These are phyloP conservation scores for Cheilosia impressa DNA, from an alignment of 2,888 invertebrate genomes.

Conservation along the genomic window DNA sequence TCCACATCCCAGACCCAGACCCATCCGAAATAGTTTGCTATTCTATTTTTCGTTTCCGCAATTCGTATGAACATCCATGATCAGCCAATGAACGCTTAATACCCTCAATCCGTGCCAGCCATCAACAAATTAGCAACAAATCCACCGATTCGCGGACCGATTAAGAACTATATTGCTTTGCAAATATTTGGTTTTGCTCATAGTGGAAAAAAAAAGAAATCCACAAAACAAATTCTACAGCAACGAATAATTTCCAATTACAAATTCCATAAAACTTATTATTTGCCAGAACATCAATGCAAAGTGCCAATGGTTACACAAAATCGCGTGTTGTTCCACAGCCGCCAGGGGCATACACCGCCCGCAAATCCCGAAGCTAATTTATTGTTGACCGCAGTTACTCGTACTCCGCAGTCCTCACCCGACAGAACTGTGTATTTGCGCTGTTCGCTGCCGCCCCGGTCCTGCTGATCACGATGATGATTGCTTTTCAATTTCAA, in stretches of 20 bases:
- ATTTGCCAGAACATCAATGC: constrained; percentile 49
- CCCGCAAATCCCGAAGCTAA: constrained; percentile 44
- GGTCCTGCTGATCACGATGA: constrained; percentile 49
- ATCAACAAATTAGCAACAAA: constrained; percentile 67
- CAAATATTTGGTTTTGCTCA: constrained; percentile 38
- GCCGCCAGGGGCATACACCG: constrained; percentile 14
- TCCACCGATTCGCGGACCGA: constrained; percentile 39
- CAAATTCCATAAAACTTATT: constrained; percentile 63
- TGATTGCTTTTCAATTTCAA: constrained; percentile 58
- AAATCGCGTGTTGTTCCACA: constrained; percentile 49
- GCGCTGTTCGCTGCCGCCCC: constrained; percentile 24
- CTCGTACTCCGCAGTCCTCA: neutral
- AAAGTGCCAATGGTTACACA: constrained; percentile 68
- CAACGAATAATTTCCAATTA: constrained; percentile 64
- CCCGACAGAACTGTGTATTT: neutral
- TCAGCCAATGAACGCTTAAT: constrained; percentile 20
- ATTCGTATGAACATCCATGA: neutral
- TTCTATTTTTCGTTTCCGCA: constrained; percentile 22
- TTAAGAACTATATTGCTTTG: constrained; percentile 52
- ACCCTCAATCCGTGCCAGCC: constrained; percentile 15
- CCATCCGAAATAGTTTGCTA: constrained; percentile 3
- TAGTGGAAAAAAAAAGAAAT: constrained; percentile 3
- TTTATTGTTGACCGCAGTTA: constrained; percentile 43
- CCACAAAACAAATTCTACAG: constrained; percentile 51
- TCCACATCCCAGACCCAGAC: constrained; percentile 1